These are phyloP conservation scores for Rhodophaea formosa DNA, from an alignment of 2,888 invertebrate genomes.

Conservation along the genomic window DNA sequence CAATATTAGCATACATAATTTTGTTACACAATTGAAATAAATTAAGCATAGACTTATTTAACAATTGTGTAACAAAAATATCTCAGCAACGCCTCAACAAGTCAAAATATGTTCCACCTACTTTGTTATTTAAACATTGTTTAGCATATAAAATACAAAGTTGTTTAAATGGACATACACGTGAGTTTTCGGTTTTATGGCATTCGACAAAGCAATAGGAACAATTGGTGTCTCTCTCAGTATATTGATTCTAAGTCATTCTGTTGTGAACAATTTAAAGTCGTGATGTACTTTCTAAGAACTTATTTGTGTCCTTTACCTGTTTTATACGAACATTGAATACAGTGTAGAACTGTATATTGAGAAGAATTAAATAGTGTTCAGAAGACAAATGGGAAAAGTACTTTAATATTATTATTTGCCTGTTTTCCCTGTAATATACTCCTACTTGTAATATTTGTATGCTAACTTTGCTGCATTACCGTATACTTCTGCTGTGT, in stretches of 20 bases:
- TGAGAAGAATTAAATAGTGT: background rate
- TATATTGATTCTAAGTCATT: background rate
- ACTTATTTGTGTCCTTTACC: background rate
- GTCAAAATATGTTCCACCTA: too few species aligned
- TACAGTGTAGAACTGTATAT: background rate
- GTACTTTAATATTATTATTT: background rate
- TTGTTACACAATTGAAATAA: too few species aligned
- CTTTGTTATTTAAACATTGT: too few species aligned
- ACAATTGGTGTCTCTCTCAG: background rate
- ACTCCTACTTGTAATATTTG: too few species aligned
- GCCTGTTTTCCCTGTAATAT: background rate
- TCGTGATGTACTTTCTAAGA: conserved; percentile 2
- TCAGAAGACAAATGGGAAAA: background rate
- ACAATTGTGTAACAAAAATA: too few species aligned
- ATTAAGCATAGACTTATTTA: too few species aligned
- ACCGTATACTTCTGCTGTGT: too few species aligned
- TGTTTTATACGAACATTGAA: background rate
- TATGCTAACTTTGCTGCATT: too few species aligned
- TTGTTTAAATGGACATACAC: background rate
- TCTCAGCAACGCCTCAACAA: too few species aligned
- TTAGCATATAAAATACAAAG: background rate
- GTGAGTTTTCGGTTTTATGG: conserved; percentile 1
- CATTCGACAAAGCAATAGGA: conserved; percentile 1
- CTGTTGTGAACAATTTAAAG: background rate
- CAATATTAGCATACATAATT: too few species aligned